Base-by-base conservation (phyloP, 1,140 invertebrate species). In the Zaprionus lachaisei region DNA sequence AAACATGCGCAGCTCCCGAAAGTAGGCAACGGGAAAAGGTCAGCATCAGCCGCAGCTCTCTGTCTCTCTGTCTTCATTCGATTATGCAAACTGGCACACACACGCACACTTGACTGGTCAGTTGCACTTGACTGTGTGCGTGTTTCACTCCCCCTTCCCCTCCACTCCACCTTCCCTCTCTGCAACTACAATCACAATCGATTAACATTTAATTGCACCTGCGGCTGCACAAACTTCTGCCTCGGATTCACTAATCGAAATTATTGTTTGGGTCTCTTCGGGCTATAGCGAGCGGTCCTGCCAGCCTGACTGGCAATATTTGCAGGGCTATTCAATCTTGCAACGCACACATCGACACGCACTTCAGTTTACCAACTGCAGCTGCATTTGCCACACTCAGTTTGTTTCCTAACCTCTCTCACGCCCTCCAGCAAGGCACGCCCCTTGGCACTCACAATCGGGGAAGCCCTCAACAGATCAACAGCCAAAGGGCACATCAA, bases 161-260 rank as follows among this genome's bases (percentile, higher is more conserved):
- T 0, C 37, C 12, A 0, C 2, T 47, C 1, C n/a, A n/a, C n/a
- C 31, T 34, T 11, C 2, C 41, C 41, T 56, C 31, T 4, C 31
- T 34, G 54, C 20, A 56, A 77, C n/a, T 71, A 54, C 79, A 80
- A 80, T 73, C 83, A 75, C 83, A 80, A 80, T 87, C 80, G 83
- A 89, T 87, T 87, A 87, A 81, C 84, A 87, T 87, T 87, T 87
- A 87, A 87, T 89, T 89, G 71, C 74, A 83, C 70, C 63, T 83
- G 78, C 51, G 72, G 69, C 68, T 67, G 74, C 55, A 68, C 37
- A 61, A 82, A 65, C 67, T 75, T 74, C 37, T 67, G 61, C 22
- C 41, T 37, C 77, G 58, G 58, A 78, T 72, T 77, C 67, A 28
- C 77, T 79, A 83, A 89, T 87, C 80, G 83, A 87, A 83, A 81